Base-by-base conservation (phyloP, 2,797 vertebrate genomes). In the Eurystomus glaucurus region DNA sequence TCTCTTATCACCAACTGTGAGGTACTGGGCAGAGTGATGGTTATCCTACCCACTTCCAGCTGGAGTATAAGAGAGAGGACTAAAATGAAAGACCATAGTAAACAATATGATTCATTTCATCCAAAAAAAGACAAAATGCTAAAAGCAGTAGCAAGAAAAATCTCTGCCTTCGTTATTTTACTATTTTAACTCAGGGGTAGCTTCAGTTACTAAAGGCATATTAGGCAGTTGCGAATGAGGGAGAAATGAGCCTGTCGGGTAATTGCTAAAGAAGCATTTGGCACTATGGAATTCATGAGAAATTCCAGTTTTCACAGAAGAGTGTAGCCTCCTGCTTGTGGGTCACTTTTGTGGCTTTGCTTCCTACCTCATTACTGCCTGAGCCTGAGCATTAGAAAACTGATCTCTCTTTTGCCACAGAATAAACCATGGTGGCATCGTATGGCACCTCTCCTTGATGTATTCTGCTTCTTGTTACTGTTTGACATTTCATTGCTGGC, bases 91-190 rank as follows among this genome's bases (percentile, higher is more conserved):
- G 89, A 58, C 72, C 2, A 0, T 95, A 95, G 97, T 94, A 94
- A 96, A 96, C 51, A 93, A 12, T 26, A 18, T 95, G 95, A 95
- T 58, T 96, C 76, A 81, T 89, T 88, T 85, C 12, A 80, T 80
- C 85, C 60, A 75, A 70, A 96, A 93, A 93, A 60, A 43, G 51
- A 91, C 35, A 84, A 86, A 96, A 72, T 0, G 4, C 87, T 95
- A 88, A 94, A 95, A 97, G 54, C 10, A 14, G 45, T 66, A 85
- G 22, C 55, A 50, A 71, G 68, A 79, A 94, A 85, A 95, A 76
- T 90, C 50, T 81, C 55, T 52, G 46, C 39, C 26, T 79, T 86
- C 58, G 57, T 76, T 76, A 46, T 92, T 89, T 80, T 51, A 39
- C 55, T 88, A 21, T 92, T 88, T 95, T 91, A 93, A 89, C 50